These are phyloP conservation scores for Helicoverpa zea DNA, from an alignment of 1,140 invertebrate genomes.

Conservation along the genomic window DNA sequence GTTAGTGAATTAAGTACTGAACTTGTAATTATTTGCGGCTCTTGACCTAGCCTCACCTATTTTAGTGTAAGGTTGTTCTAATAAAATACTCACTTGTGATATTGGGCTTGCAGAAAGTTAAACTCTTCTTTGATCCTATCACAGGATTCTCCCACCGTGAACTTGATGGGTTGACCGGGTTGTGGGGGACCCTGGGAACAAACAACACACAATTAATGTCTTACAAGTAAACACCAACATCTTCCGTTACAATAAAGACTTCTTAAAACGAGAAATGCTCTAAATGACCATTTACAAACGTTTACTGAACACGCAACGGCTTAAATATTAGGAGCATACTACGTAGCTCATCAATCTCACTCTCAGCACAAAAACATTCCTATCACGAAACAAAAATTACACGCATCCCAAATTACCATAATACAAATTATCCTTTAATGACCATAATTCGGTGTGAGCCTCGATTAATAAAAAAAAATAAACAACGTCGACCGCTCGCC, in stretches of 20 bases:
- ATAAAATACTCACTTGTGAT: conserved; percentile 96
- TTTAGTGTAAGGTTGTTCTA: no score
- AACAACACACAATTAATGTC: conserved; percentile 57
- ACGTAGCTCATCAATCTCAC: conserved; percentile 75
- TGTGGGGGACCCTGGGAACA: conserved; percentile 92
- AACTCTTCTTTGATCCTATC: conserved; percentile 99
- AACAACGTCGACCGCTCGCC: conserved; percentile 75
- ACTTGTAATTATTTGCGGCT: background rate
- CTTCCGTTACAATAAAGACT: conserved; percentile 24
- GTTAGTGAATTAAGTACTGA: background rate
- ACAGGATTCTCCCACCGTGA: conserved; percentile 96
- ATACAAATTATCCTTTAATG: conserved; percentile 87
- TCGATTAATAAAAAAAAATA: conserved; percentile 82
- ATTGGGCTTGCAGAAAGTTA: conserved; percentile 99
- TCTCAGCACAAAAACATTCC: conserved; percentile 76
- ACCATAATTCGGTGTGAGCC: conserved; percentile 85
- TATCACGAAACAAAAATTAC: conserved; percentile 86
- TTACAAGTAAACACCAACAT: conserved; percentile 28
- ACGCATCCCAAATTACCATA: conserved; percentile 86
- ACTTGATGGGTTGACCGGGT: conserved; percentile 96
- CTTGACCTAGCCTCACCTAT: no score
- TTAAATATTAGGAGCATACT: conserved; percentile 51
- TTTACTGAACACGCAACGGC: conserved; percentile 55
- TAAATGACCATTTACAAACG: conserved; percentile 50
- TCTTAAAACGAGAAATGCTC: conserved; percentile 22